These are phyloP conservation scores for Trissoscelio sp. DNA, from an alignment of 2,888 invertebrate genomes.

Conservation along the genomic window DNA sequence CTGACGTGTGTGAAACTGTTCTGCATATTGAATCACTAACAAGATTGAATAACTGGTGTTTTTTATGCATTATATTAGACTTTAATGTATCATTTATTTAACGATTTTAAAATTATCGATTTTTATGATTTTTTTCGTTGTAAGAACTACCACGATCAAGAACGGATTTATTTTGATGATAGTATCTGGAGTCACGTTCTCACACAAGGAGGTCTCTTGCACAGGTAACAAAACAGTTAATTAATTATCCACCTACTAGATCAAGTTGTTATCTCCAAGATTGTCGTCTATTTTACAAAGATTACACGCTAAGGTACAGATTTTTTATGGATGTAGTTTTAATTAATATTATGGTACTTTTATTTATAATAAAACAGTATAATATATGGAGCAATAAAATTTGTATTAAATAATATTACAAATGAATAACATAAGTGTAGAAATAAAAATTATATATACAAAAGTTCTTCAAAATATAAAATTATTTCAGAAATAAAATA, in stretches of 20 bases:
- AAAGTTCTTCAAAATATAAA: no score
- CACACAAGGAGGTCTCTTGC: conserved; percentile 29
- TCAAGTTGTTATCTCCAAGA: conserved; percentile 31
- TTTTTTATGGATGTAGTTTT: conserved; percentile 2
- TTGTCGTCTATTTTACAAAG: conserved; percentile 39
- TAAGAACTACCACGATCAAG: conserved; percentile 18
- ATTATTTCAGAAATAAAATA: no score
- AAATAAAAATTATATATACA: no score
- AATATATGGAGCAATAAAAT: neutral
- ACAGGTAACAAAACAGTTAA: conserved; percentile 55
- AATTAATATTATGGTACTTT: conserved; percentile 11
- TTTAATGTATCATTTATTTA: conserved; percentile 7
- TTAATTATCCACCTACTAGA: conserved; percentile 57
- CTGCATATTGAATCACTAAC: neutral
- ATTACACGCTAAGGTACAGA: conserved; percentile 16
- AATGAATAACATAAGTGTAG: no score
- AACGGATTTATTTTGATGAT: conserved; percentile 37
- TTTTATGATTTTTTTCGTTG: neutral
- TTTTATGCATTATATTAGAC: neutral
- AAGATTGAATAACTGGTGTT: neutral
- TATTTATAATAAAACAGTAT: neutral
- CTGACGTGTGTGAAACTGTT: neutral
- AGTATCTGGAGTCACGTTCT: conserved; percentile 45
- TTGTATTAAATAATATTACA: neutral
- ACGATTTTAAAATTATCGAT: neutral